Evolutionary conservation across 30 jellyfish, hydroid and myxozoan species (phyloP).

Genomic region (Aurelia sp.): DNA sequence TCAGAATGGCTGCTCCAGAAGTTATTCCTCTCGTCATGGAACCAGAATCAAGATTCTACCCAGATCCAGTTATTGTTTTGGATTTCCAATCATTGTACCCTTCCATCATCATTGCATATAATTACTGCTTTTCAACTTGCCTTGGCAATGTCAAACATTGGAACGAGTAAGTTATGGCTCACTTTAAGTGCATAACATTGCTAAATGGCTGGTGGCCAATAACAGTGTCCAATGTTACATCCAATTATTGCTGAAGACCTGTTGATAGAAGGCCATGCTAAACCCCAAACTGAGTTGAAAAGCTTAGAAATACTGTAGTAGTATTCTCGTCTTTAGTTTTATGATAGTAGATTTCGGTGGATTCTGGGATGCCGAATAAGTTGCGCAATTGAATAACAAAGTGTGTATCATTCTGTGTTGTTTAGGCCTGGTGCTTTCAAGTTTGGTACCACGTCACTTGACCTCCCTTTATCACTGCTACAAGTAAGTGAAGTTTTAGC

Average conservation of each 20-base stretch:
- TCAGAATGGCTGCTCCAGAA: constrained; percentile 98
- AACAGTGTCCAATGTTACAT: no score
- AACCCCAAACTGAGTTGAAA: no score
- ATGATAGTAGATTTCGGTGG: no score
- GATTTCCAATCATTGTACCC: constrained; percentile 99
- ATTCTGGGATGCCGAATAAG: no score
- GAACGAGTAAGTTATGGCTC: constrained; percentile 72
- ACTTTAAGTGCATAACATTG: background rate
- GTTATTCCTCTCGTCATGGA: constrained; percentile 97
- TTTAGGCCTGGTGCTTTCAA: constrained; percentile 71
- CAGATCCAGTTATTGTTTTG: constrained; percentile 94
- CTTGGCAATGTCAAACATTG: constrained; percentile 85
- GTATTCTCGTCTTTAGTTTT: no score
- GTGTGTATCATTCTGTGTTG: no score
- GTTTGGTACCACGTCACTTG: constrained; percentile 84
- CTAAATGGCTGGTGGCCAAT: no score
- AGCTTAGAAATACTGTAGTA: no score
- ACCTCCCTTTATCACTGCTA: constrained; percentile 48
- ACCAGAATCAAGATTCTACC: constrained; percentile 94
- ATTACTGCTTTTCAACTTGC: constrained; percentile 97
- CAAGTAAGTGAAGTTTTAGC: constrained; percentile 35
- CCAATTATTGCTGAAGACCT: no score
- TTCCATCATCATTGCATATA: constrained; percentile 97
- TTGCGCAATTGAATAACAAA: no score
- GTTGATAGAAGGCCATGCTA: no score